Evolutionary conservation across 2,797 vertebrate species (phyloP).

Genomic region (Pipistrellus pipistrellus): DNA sequence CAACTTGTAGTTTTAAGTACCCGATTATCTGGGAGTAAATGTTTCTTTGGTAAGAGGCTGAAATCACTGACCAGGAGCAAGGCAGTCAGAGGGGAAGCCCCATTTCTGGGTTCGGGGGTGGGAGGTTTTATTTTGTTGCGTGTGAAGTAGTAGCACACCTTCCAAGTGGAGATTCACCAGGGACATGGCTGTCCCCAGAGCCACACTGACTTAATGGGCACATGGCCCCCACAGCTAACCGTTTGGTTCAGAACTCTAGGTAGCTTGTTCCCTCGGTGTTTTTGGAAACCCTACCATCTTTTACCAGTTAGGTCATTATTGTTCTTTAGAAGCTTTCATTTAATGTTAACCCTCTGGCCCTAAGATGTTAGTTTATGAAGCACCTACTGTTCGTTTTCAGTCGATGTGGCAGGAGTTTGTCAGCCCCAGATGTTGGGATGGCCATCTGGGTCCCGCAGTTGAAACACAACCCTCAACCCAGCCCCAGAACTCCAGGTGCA

Average conservation of each 20-base stretch:
- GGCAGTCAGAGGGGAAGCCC: background rate
- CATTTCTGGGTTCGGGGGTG: background rate
- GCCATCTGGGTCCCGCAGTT: background rate
- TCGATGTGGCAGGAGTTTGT: background rate
- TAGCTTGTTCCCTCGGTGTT: background rate
- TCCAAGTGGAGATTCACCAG: background rate
- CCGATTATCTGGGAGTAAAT: background rate
- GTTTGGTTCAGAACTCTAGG: background rate
- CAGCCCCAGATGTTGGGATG: background rate
- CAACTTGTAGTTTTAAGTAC: background rate
- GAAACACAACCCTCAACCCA: too few relatives aligned
- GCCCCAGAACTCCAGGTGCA: background rate
- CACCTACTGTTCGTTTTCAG: background rate
- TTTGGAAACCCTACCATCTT: background rate
- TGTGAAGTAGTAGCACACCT: background rate
- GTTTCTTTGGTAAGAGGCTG: background rate
- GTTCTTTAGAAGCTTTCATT: background rate
- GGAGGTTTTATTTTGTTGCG: background rate
- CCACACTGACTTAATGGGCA: background rate
- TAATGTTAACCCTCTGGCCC: background rate
- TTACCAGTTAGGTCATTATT: background rate
- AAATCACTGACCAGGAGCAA: background rate
- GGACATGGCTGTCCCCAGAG: background rate
- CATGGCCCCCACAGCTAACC: accelerated
- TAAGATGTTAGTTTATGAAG: background rate